Base-by-base conservation (phyloP, 2,797 vertebrate genomes). In the Mormyrus proboscirostris region DNA sequence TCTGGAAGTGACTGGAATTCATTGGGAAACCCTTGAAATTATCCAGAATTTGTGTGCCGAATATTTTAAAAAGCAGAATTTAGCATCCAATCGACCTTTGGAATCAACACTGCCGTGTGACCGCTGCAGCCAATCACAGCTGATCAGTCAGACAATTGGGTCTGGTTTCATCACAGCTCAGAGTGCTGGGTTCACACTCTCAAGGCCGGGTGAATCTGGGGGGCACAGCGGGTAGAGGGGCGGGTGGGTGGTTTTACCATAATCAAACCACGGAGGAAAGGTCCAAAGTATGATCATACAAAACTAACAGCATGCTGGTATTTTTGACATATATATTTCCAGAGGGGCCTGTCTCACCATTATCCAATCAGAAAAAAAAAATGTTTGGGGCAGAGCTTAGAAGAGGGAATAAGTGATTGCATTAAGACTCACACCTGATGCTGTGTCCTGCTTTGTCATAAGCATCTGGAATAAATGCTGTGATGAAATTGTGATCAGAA, bases 381-480 rank as follows among this genome's bases (percentile, higher is more conserved):
- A 73, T 14, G 29, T 14, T 73, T 33, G 69, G 33, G 29, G 4
- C 12, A 16, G 33, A 73, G 14, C 33, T 73, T 73, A 76, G 69
- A 29, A 29, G 59, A 10, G 9, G 59, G 69, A 76, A 76, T 76
- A 41, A 19, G 33, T 76, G 69, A 76, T 41, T 76, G 69, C 33
- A 76, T 76, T 33, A 76, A 38, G 14, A 41, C 69, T 38, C 29
- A 73, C 65, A 12, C 65, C 25, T 73, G 12, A 0, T 90, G 86
- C 92, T 69, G 53, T 90, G 90, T 89, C 91, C 89, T 91, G 89
- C 91, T 76, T 76, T 76, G 69, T 76, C 33, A 76, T 76, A 76
- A 76, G 33, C 33, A 38, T 76, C 33, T 76, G 29, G 69, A 47
- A 47, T 47, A 82, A 47, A 89, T 89, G 57, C 50, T 92, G 90